Evolutionary conservation across 2,797 vertebrate genomes (phyloP), one percentile per base, ranked within the genome.

Genomic region (Tinamus major): DNA sequence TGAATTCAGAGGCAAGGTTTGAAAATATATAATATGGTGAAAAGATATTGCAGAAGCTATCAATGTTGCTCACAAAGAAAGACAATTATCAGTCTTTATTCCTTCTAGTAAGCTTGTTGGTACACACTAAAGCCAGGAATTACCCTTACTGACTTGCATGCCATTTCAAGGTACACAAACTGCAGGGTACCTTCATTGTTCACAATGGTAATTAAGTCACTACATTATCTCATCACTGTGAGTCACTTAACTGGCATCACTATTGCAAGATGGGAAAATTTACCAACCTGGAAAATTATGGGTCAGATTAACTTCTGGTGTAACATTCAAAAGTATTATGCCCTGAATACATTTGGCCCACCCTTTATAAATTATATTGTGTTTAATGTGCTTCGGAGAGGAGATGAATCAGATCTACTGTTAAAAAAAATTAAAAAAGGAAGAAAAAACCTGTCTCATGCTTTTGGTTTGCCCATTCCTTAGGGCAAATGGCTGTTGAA

Each of bases 221-320:
- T 93, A 86, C 94, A 96, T 96, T 96, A 96, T 92, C 95, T 96
- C 96, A 96, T 96, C 93, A 85, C 71, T 51, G 91, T 95, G 95
- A 96, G 87, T 96, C 94, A 96, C 78, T 95, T 96, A 95, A 93
- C 93, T 95, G 96, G 94, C 94, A 96, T 94, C 77, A 86, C 92
- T 85, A 41, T 94, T 95, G 95, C 94, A 95, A 94, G 89, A 95
- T 91, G 95, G 94, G 96, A 96, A 96, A 95, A 95, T 95, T 93
- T 96, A 95, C 91, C 96, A 96, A 91, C 80, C 41, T 95, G 92
- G 94, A 96, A 96, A 96, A 96, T 96, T 93, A 95, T 87, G 94
- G 95, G 92, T 95, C 93, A 96, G 93, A 95, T 96, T 96, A 96
- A 96, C 94, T 96, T 89, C 89, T 96, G 70, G 94, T 82, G 85